Conservation (phyloP, 2,888 invertebrate species). For the Andrena fulva region DNA sequence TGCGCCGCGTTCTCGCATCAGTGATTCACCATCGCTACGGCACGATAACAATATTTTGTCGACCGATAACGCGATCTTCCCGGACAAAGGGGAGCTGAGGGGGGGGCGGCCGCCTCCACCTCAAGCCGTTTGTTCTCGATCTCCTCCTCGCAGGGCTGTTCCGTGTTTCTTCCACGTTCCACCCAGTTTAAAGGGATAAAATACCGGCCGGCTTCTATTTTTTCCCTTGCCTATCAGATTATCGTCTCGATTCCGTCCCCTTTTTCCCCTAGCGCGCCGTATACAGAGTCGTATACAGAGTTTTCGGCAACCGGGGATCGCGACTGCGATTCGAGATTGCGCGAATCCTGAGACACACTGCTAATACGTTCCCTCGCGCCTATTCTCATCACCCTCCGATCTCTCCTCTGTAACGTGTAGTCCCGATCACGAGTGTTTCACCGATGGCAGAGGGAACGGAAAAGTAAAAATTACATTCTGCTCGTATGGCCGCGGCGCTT, state of each 20-base stretch:
- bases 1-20: conserved; percentile 68
- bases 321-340: neutral
- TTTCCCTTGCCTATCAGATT: conserved; percentile 37
- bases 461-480: conserved; percentile 9
- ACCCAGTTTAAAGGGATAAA: conserved; percentile 53
- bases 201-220: conserved; percentile 47
- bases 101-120: conserved; percentile 40
- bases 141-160: conserved; percentile 39
- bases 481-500: neutral
- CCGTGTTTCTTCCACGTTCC: conserved; percentile 51
- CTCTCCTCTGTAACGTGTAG: no score
- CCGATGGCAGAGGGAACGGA: neutral
- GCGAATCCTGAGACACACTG: no score
- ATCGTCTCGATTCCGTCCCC: conserved; percentile 26
- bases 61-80: conserved; percentile 72
- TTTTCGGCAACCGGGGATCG: neutral
- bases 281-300: neutral
- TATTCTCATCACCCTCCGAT: no score
- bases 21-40: conserved; percentile 71
- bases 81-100: conserved; percentile 61
- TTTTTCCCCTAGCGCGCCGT: neutral
- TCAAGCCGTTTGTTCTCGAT: conserved; percentile 63
- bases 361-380: no score
- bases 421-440: no score
- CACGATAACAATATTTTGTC: conserved; percentile 74